Evolutionary conservation across 2,113 vertebrate genomes (phyloP).

Genomic region (Salvelinus alpinus): DNA sequence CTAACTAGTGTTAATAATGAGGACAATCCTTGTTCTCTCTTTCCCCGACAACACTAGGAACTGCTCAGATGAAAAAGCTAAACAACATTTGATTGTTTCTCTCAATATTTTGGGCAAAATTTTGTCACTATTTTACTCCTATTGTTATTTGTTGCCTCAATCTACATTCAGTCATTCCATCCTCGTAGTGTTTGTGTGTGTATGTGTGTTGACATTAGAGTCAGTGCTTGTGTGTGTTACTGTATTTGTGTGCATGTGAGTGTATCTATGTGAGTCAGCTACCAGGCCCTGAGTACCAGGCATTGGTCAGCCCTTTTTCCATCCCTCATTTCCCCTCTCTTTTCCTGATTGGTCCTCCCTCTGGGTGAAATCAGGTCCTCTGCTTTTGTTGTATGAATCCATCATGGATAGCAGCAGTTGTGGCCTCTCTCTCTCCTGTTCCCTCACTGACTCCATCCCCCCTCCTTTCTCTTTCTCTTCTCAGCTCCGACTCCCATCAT

Average conservation of each 20-base stretch:
- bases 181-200: background rate
- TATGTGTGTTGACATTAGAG: conserved; percentile 23
- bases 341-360: conserved; percentile 30
- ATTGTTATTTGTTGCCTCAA: conserved; percentile 22
- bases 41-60: conserved; percentile 1
- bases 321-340: conserved; percentile 25
- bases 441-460: conserved; percentile 1
- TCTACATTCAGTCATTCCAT: conserved; percentile 7
- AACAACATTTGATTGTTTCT: conserved; percentile 40
- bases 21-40: conserved; percentile 24
- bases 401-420: conserved; percentile 57
- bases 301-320: conserved; percentile 40
- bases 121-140: conserved; percentile 5
- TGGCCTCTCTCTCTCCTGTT: conserved; percentile 27
- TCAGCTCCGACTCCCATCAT: conserved; percentile 74
- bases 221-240: conserved; percentile 23
- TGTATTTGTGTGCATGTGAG: conserved; percentile 15
- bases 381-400: conserved; percentile 57
- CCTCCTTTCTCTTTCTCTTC: conserved; percentile 13
- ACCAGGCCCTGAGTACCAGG: conserved; percentile 35
- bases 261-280: conserved; percentile 41
- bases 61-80: conserved; percentile 7
- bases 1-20: background rate
- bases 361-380: conserved; percentile 46
- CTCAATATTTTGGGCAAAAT: conserved; percentile 50